A percentile compares a stretch with the other conserved stretches of the same genome.
phyloP scores from a whole-genome alignment of 1,140 invertebrate species.

The Drosophila pachea region DNA sequence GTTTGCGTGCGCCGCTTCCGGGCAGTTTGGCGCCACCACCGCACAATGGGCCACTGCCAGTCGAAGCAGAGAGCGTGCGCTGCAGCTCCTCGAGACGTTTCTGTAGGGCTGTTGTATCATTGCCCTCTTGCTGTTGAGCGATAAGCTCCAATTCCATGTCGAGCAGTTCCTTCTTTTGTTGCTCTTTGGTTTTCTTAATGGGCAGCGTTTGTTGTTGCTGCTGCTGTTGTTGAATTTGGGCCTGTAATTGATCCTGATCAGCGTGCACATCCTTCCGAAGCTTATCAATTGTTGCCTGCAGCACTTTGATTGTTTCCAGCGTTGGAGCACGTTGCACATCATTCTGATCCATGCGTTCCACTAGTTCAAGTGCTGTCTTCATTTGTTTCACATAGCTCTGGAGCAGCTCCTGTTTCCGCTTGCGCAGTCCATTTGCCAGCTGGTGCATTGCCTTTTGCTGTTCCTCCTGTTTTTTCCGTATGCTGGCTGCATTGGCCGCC shows the following conservation, averaged over 20 bases:
- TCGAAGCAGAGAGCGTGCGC: conserved; percentile 59
- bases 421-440: conserved; percentile 73
- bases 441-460: conserved; percentile 78
- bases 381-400: conserved; percentile 78
- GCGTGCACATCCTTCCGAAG: conserved; percentile 74
- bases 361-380: conserved; percentile 71
- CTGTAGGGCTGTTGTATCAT: conserved; percentile 75
- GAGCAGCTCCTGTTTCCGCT: conserved; percentile 74
- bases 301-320: conserved; percentile 71
- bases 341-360: conserved; percentile 70
- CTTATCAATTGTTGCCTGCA: conserved; percentile 75
- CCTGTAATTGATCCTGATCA: conserved; percentile 75
- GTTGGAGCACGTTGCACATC: conserved; percentile 67
- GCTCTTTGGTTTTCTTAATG: conserved; percentile 76
- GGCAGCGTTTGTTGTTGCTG: conserved; percentile 57
- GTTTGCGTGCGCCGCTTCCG: conserved; percentile 43
- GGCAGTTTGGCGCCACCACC: conserved; percentile 31
- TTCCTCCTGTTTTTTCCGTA: conserved; percentile 77
- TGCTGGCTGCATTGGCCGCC: conserved; percentile 52
- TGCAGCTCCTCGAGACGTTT: conserved; percentile 76
- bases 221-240: conserved; percentile 69
- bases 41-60: conserved; percentile 29
- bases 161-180: conserved; percentile 78
- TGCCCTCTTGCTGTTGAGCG: conserved; percentile 78
- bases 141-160: conserved; percentile 78